A percentile compares a stretch with the other conserved stretches of the same genome.
phyloP scores from a whole-genome alignment of 2,888 invertebrate species.

The Notodonta dromedarius region DNA sequence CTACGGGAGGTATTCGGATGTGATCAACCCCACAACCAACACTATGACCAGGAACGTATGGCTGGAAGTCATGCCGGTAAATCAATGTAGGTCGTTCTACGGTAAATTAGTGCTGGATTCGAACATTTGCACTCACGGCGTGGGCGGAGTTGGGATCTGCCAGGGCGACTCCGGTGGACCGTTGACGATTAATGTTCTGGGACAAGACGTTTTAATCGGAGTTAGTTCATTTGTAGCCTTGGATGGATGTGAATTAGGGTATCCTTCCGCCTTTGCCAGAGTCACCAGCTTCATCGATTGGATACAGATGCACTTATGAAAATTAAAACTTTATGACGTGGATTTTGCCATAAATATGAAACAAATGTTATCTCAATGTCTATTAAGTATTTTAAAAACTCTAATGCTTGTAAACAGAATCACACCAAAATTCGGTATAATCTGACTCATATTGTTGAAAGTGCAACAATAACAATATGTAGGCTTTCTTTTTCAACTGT shows the following conservation, averaged over 20 bases:
- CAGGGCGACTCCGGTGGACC: constrained; percentile 72
- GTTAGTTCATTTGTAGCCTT: constrained; percentile 70
- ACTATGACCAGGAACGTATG: constrained; percentile 61
- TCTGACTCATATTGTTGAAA: no score
- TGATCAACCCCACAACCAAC: constrained; percentile 51
- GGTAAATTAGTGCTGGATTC: constrained; percentile 56
- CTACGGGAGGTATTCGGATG: constrained; percentile 67
- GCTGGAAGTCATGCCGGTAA: constrained; percentile 55
- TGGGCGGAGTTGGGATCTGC: constrained; percentile 68
- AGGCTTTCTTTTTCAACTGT: no score
- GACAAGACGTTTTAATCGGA: constrained; percentile 58
- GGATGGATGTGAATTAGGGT: constrained; percentile 64
- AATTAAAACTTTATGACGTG: background rate
- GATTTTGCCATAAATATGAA: background rate
- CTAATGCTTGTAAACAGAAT: no score
- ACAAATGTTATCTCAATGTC: background rate
- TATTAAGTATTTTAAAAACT: background rate
- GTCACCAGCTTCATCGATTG: constrained; percentile 59
- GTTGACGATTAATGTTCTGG: constrained; percentile 49
- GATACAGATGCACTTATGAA: constrained; percentile 54
- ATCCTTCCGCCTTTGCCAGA: constrained; percentile 66
- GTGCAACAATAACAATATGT: no score
- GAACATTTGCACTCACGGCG: constrained; percentile 67
- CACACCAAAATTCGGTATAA: no score
- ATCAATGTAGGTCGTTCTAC: constrained; percentile 51